Conservation (phyloP, 2,113 vertebrate species). For the Mionectes macconnelli region DNA sequence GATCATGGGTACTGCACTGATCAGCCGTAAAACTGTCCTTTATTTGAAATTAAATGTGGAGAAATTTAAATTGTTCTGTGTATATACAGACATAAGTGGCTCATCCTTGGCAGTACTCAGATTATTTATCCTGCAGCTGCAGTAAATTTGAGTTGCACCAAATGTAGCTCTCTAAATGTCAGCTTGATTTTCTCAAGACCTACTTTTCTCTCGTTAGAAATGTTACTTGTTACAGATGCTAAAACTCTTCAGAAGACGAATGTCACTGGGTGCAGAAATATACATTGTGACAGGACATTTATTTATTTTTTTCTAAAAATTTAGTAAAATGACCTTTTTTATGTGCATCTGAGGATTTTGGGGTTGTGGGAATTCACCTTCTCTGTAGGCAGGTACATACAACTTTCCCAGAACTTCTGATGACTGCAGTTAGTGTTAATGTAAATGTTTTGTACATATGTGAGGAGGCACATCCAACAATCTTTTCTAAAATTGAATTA, state of each 20-base stretch:
- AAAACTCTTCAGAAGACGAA: background rate
- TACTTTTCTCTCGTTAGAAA: constrained; percentile 38
- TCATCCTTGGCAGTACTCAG: constrained; percentile 26
- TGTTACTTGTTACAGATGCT: constrained; percentile 35
- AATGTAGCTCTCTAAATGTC: constrained; percentile 55
- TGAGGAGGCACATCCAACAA: background rate
- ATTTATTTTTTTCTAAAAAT: background rate
- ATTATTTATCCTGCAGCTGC: constrained; percentile 55
- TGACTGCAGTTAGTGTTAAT: background rate
- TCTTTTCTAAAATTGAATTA: background rate
- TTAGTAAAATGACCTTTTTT: background rate
- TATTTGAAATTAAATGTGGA: constrained; percentile 40
- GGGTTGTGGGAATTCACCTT: background rate
- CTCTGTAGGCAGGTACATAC: rapidly evolving
- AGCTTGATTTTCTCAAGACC: constrained; percentile 52
- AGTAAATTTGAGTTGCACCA: constrained; percentile 41
- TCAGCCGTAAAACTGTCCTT: constrained; percentile 15
- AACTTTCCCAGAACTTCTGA: background rate
- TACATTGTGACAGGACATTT: background rate
- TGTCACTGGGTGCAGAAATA: background rate
- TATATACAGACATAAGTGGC: constrained; percentile 30
- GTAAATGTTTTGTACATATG: background rate
- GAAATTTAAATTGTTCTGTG: constrained; percentile 33
- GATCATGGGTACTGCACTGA: background rate
- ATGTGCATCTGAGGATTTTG: background rate